Conservation (phyloP, 2,888 invertebrate genomes). For the Epirrhoe tristata region DNA sequence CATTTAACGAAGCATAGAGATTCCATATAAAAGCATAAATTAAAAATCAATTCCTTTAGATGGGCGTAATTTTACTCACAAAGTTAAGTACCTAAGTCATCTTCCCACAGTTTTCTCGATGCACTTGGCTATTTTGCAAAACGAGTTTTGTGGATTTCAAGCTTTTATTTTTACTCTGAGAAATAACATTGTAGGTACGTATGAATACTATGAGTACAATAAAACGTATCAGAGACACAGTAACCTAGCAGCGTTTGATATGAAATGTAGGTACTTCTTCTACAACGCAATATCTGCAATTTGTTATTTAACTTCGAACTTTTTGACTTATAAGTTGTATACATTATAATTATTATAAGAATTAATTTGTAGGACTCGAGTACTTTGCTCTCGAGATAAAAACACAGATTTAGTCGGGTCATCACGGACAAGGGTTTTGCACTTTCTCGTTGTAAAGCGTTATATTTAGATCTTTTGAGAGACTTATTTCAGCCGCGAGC, state of each 20-base stretch:
- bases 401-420: conserved; percentile 15
- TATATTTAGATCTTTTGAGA: conserved; percentile 28
- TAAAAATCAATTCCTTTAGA: background rate
- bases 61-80: background rate
- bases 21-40: too few relatives aligned
- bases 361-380: conserved; percentile 11
- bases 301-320: conserved; percentile 4
- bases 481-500: conserved; percentile 14
- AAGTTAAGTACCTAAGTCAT: background rate
- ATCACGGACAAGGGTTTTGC: conserved; percentile 19
- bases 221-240: background rate
- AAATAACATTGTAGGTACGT: too few relatives aligned
- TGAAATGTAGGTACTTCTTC: background rate
- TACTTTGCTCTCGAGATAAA: conserved; percentile 26
- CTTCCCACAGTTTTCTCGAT: background rate
- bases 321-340: conserved; percentile 7
- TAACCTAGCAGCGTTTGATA: background rate
- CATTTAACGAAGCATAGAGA: too few relatives aligned
- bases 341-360: conserved; percentile 8
- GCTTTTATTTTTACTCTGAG: background rate
- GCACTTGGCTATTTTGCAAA: background rate
- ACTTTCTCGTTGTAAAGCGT: conserved; percentile 27
- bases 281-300: background rate
- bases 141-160: background rate
- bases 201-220: background rate